Conservation (phyloP, 2,797 vertebrate species). For the Harpagifer antarcticus region DNA sequence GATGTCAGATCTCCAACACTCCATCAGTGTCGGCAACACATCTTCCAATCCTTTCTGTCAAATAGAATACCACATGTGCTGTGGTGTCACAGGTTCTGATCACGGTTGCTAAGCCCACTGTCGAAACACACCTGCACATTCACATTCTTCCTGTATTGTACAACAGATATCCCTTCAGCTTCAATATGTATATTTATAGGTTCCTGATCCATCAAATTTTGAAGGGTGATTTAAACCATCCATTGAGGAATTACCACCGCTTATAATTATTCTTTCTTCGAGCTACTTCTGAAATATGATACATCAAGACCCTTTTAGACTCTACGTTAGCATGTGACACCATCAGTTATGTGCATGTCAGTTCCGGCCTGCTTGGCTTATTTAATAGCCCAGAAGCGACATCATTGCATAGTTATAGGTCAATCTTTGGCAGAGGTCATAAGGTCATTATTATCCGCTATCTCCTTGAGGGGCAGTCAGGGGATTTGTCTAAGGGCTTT, state of each 20-base stretch:
- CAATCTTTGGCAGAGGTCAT: conserved; percentile 39
- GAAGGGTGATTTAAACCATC: conserved; percentile 1
- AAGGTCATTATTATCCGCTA: conserved; percentile 54
- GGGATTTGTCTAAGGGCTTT: conserved; percentile 60
- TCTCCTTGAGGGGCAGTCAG: conserved; percentile 35
- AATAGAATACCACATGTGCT: neutral
- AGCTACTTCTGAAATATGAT: conserved; percentile 8
- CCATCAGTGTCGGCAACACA: neutral
- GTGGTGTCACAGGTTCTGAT: neutral
- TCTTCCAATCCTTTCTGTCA: neutral
- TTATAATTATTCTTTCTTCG: conserved; percentile 9
- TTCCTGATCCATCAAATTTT: neutral
- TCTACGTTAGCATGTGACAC: conserved; percentile 13
- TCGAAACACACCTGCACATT: neutral
- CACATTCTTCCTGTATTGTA: neutral
- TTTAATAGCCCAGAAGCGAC: conserved; percentile 30
- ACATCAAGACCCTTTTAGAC: conserved; percentile 21
- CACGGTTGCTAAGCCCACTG: neutral
- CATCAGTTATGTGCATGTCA: conserved; percentile 22
- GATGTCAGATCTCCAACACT: conserved; percentile 2
- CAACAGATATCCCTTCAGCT: neutral
- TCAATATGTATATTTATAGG: neutral
- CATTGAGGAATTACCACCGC: conserved; percentile 2
- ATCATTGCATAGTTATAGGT: conserved; percentile 7
- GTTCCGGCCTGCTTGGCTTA: neutral